phyloP scores from a whole-genome alignment of 2,888 invertebrate species.

The Caenorhabditis drosophilae region DNA sequence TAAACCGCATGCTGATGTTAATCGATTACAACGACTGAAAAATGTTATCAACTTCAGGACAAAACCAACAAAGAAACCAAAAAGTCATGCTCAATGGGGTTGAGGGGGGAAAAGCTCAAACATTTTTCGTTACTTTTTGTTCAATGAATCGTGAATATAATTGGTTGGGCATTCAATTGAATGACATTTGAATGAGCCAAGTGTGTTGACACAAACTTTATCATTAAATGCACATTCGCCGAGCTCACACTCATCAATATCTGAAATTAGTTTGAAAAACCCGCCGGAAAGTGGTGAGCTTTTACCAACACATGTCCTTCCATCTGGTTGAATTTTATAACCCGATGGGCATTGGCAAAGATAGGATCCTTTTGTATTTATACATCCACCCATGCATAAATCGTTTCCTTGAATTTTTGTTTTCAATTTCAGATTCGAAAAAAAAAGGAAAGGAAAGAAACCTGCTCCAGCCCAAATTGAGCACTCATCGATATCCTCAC shows the following conservation, averaged over 20 bases:
- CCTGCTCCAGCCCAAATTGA: constrained; percentile 77
- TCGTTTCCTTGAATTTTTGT: constrained; percentile 62
- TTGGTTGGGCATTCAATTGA: constrained; percentile 84
- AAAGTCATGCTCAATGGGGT: too few species aligned
- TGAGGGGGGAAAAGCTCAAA: too few species aligned
- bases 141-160: constrained; percentile 80
- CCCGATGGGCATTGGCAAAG: constrained; percentile 67
- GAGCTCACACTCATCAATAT: constrained; percentile 79
- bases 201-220: constrained; percentile 85
- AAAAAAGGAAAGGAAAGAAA: too few species aligned
- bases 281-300: not conserved
- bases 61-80: constrained; percentile 1
- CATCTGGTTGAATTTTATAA: constrained; percentile 63
- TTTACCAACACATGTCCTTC: constrained; percentile 75
- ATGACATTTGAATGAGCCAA: constrained; percentile 87
- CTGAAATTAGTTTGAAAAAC: constrained; percentile 68
- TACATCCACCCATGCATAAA: constrained; percentile 69
- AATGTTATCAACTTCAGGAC: not conserved
- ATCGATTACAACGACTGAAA: constrained; percentile 57
- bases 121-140: constrained; percentile 79
- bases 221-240: constrained; percentile 73
- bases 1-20: constrained; percentile 76
- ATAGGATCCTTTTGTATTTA: constrained; percentile 68
- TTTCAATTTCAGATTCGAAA: constrained; percentile 3
- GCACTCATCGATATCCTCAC: constrained; percentile 85